phyloP scores from a whole-genome alignment of 1,140 invertebrate species.

The Choristoneura fumiferana region DNA sequence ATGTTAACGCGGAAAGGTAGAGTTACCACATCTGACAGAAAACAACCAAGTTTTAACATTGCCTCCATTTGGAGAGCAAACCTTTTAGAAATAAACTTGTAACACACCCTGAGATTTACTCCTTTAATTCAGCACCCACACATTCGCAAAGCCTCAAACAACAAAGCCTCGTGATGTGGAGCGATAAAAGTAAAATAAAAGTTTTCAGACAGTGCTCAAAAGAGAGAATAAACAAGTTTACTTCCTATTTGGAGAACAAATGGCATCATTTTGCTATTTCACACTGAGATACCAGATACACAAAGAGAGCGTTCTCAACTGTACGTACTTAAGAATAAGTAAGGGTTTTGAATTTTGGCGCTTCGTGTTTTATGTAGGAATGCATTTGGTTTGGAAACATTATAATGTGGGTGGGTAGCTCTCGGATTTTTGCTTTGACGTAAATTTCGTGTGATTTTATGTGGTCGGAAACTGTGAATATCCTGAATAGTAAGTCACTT shows the following conservation, averaged over 20 bases:
- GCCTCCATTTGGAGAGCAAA: too few species aligned
- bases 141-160: constrained; percentile 1
- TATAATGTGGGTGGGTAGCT: background rate
- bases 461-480: too few species aligned
- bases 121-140: too few species aligned
- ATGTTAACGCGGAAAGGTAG: too few species aligned
- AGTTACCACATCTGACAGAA: too few species aligned
- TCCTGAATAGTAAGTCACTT: too few species aligned
- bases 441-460: background rate
- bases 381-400: background rate
- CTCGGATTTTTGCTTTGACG: background rate
- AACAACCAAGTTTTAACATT: too few species aligned
- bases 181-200: constrained; percentile 50
- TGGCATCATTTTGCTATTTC: constrained; percentile 32
- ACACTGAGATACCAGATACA: background rate
- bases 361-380: background rate
- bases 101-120: too few species aligned
- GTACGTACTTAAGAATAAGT: background rate
- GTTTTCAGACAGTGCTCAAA: constrained; percentile 34
- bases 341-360: background rate
- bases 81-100: too few species aligned
- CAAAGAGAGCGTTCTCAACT: background rate
- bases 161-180: constrained; percentile 23
- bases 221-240: constrained; percentile 52
- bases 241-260: constrained; percentile 55